Evolutionary conservation across 2,888 invertebrate genomes (phyloP).

Genomic region (Abscondita cerata): DNA sequence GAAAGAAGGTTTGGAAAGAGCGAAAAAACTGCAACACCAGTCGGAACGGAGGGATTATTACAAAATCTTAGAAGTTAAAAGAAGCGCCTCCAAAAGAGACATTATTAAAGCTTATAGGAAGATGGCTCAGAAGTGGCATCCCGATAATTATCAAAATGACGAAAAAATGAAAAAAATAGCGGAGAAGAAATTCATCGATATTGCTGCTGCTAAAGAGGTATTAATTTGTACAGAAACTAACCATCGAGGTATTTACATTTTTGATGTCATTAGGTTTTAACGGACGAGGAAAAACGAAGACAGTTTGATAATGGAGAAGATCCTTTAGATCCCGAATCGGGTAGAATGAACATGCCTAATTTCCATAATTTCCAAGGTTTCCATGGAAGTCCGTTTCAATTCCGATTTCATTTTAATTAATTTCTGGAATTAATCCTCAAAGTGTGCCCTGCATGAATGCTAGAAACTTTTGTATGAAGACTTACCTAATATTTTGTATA

Average conservation of each 20-base stretch:
- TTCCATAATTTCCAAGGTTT: slow-evolving; percentile 80
- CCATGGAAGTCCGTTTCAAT: slow-evolving; percentile 87
- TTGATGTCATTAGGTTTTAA: slow-evolving; percentile 68
- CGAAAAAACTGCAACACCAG: slow-evolving; percentile 92
- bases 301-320: slow-evolving; percentile 96
- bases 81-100: slow-evolving; percentile 90
- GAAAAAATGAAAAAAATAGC: slow-evolving; percentile 92
- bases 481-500: slow-evolving; percentile 3
- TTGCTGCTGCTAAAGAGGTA: slow-evolving; percentile 99
- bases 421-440: background rate
- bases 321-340: slow-evolving; percentile 94
- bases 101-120: slow-evolving; percentile 96
- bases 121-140: slow-evolving; percentile 98
- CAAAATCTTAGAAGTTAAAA: slow-evolving; percentile 92
- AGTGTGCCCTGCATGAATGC: background rate
- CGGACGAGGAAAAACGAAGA: slow-evolving; percentile 89
- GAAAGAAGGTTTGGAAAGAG: slow-evolving; percentile 85
- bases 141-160: slow-evolving; percentile 85
- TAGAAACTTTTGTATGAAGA: background rate
- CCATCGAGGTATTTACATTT: too few relatives aligned
- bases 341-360: slow-evolving; percentile 71
- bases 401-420: slow-evolving; percentile 96
- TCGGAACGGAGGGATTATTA: slow-evolving; percentile 96
- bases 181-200: slow-evolving; percentile 97
- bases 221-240: too few relatives aligned